Percentiles rank a stretch among this genome's conserved stretches.
Evolutionary conservation across 1,140 invertebrate species (phyloP).

Genomic region (Asobara japonica): DNA sequence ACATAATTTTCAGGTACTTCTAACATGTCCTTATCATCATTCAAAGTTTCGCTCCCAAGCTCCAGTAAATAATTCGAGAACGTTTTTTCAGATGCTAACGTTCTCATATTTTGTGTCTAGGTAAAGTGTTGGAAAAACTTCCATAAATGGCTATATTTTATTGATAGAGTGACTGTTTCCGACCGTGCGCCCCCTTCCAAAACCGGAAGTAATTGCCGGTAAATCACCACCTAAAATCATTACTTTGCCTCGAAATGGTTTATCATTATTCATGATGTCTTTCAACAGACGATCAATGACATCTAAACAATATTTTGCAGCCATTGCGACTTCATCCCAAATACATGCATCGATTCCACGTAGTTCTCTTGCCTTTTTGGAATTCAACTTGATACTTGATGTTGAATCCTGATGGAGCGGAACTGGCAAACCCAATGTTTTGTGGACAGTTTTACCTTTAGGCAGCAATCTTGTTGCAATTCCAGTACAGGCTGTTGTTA

Average conservation of each 20-base stretch:
- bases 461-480: neutral
- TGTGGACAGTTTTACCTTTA: slow-evolving; percentile 6
- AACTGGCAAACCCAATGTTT: slow-evolving; percentile 11
- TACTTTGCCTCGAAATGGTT: neutral
- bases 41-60: slow-evolving; percentile 29
- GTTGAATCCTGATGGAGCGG: slow-evolving; percentile 12
- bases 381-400: slow-evolving; percentile 34
- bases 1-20: slow-evolving; percentile 16
- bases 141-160: slow-evolving; percentile 36
- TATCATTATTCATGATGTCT: neutral
- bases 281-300: neutral
- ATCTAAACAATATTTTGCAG: neutral
- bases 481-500: neutral
- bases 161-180: slow-evolving; percentile 37
- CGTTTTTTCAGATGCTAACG: slow-evolving; percentile 17
- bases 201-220: neutral
- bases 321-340: slow-evolving; percentile 41
- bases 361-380: slow-evolving; percentile 17
- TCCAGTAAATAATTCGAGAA: slow-evolving; percentile 27
- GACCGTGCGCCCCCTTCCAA: slow-evolving; percentile 16
- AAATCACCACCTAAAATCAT: neutral
- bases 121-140: slow-evolving; percentile 27
- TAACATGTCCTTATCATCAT: slow-evolving; percentile 20
- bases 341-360: slow-evolving; percentile 35
- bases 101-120: slow-evolving; percentile 31